phyloP scores from a whole-genome alignment of 2,888 invertebrate species.

The Malacosoma neustria region DNA sequence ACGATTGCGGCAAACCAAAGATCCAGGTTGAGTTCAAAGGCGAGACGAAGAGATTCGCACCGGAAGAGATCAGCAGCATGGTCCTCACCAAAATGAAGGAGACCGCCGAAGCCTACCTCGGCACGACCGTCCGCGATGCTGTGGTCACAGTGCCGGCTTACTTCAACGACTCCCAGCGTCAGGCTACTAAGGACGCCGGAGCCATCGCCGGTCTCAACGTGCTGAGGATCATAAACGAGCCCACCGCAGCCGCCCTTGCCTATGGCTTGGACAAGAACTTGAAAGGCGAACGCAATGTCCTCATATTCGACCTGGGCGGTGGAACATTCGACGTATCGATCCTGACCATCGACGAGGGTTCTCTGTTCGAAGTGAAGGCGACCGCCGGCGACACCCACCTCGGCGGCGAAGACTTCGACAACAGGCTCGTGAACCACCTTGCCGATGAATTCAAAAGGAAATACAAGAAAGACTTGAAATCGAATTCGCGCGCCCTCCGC shows the following conservation, averaged over 20 bases:
- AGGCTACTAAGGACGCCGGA: conserved; percentile 90
- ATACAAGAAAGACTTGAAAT: conserved; percentile 79
- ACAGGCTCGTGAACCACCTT: conserved; percentile 78
- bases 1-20: conserved; percentile 79
- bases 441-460: conserved; percentile 83
- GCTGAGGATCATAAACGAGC: conserved; percentile 88
- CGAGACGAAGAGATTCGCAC: conserved; percentile 77
- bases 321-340: conserved; percentile 89
- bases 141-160: conserved; percentile 89
- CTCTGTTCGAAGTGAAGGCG: conserved; percentile 84
- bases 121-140: conserved; percentile 79
- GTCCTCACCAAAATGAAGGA: conserved; percentile 73
- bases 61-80: conserved; percentile 84
- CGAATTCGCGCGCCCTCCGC: conserved; percentile 79
- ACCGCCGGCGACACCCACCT: conserved; percentile 91
- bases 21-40: conserved; percentile 80
- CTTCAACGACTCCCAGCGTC: conserved; percentile 82
- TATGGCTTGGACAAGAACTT: conserved; percentile 82
- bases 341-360: conserved; percentile 85
- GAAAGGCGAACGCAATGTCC: conserved; percentile 76
- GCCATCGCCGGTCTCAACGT: conserved; percentile 85
- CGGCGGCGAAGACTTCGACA: conserved; percentile 83
- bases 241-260: conserved; percentile 83
- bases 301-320: conserved; percentile 79
- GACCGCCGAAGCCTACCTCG: conserved; percentile 83